These are phyloP conservation scores for Rhinolophus sinicus DNA, from an alignment of 2,113 vertebrate species.

Conservation along the genomic window DNA sequence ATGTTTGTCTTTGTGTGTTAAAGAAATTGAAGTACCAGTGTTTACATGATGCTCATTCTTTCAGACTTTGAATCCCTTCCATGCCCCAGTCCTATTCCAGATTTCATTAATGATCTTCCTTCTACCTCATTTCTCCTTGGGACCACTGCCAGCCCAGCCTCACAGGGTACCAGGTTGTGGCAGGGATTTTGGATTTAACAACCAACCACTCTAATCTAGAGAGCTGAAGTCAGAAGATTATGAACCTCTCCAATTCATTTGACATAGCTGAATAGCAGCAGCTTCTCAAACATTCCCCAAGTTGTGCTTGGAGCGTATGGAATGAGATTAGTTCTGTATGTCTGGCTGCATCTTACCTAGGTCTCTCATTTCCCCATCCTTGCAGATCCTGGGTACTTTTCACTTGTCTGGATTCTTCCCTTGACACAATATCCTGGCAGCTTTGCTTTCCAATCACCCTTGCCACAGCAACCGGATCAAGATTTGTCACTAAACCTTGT, in stretches of 20 bases:
- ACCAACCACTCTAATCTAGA: neutral
- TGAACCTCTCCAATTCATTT: neutral
- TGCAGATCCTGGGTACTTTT: neutral
- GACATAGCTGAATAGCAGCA: neutral
- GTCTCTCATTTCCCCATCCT: neutral
- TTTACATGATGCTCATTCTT: neutral
- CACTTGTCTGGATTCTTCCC: neutral
- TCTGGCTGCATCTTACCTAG: rapidly evolving
- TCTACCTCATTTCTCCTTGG: neutral
- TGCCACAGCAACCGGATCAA: neutral
- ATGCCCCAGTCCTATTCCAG: neutral
- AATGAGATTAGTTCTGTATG: neutral
- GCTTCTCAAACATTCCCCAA: neutral
- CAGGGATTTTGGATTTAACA: neutral
- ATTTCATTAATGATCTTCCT: neutral
- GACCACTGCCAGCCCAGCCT: neutral
- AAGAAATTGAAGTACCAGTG: neutral
- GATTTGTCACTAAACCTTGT: neutral
- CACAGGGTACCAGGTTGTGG: neutral
- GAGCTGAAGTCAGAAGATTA: neutral
- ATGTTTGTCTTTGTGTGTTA: neutral
- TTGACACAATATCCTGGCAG: neutral
- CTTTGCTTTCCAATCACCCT: neutral
- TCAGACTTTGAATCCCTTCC: neutral
- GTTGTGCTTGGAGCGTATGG: neutral